phyloP scores from a whole-genome alignment of 2,888 invertebrate species.

The Liopterus haemorrhoidalis region DNA sequence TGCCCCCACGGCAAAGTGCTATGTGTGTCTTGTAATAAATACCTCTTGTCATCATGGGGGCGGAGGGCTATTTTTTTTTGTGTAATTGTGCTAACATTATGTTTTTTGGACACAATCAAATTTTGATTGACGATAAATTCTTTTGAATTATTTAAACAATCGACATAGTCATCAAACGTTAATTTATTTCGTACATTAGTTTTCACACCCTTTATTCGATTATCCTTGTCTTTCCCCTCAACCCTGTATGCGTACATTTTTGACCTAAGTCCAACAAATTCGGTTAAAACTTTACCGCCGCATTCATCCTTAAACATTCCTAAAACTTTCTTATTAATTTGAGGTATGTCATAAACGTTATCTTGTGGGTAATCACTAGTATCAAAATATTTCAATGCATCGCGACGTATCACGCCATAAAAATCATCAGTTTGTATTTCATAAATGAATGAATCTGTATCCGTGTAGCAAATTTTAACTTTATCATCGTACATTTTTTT shows the following conservation, averaged over 20 bases:
- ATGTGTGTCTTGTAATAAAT: slow-evolving; percentile 36
- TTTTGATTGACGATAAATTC: slow-evolving; percentile 1
- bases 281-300: slow-evolving; percentile 6
- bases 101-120: slow-evolving; percentile 11
- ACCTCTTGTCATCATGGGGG: slow-evolving; percentile 36
- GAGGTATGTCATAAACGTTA: slow-evolving; percentile 30
- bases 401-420: slow-evolving; percentile 32
- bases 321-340: slow-evolving; percentile 23
- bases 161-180: slow-evolving; percentile 6
- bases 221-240: slow-evolving; percentile 16
- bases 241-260: slow-evolving; percentile 17
- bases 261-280: slow-evolving; percentile 21
- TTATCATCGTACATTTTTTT: slow-evolving; percentile 33
- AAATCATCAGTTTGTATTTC: slow-evolving; percentile 36
- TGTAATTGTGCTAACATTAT: slow-evolving; percentile 18
- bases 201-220: slow-evolving; percentile 32
- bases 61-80: slow-evolving; percentile 23
- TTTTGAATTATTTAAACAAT: not conserved
- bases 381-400: slow-evolving; percentile 33
- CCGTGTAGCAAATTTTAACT: slow-evolving; percentile 28
- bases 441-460: slow-evolving; percentile 32
- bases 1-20: slow-evolving; percentile 36
- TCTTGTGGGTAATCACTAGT: slow-evolving; percentile 28
- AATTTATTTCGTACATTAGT: slow-evolving; percentile 6
- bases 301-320: slow-evolving; percentile 19